Evolutionary conservation across 2,113 vertebrate species (phyloP), one percentile per base, ranked within the genome.

Genomic region (Myrmecophaga tridactyla): DNA sequence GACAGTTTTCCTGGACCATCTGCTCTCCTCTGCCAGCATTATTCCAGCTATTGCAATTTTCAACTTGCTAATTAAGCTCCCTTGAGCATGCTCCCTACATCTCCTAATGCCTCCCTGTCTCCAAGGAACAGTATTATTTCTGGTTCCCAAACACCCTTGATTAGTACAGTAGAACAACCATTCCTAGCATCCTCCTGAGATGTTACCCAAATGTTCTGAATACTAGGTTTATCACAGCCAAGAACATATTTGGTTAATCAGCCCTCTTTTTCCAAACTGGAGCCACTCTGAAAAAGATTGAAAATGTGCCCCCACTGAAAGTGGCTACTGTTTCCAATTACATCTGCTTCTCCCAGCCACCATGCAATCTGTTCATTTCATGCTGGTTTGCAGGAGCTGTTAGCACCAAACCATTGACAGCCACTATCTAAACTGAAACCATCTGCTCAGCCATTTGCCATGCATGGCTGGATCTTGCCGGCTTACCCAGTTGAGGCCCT

Each of bases 351-450:
- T 65, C 94, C 21, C 46, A 94, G 95, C 96, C 97, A 97, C 97
- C 96, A 95, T 94, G 53, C 86, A 97, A 98, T 96, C 27, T 63
- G 91, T n/a, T 75, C 75, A 73, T 94, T 97, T 96, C 89, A 76
- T 96, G 80, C 60, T 92, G 7, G 95, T 95, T 97, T 97, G 51
- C 76, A 95, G 60, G 83, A 83, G 87, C 20, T 63, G 62, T 97
- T 97, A 94, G 2, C 91, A 97, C 88, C 82, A 97, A 94, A 93
- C 90, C 84, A 96, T 77, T 70, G 94, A 65, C 78, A 97, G n/a
- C 62, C 96, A 95, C 92, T 97, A 97, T 97, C 97, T 97, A 97
- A 97, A 97, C 94, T 90, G 84, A 94, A 53, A 97, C 80, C 78
- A 97, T 65, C 95, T 96, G 92, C 36, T 43, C 73, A 60, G 82